A percentile compares a stretch with the other conserved stretches of the same genome.
Evolutionary conservation across 1,140 invertebrate genomes (phyloP).

Genomic region (Drosophila willistoni): DNA sequence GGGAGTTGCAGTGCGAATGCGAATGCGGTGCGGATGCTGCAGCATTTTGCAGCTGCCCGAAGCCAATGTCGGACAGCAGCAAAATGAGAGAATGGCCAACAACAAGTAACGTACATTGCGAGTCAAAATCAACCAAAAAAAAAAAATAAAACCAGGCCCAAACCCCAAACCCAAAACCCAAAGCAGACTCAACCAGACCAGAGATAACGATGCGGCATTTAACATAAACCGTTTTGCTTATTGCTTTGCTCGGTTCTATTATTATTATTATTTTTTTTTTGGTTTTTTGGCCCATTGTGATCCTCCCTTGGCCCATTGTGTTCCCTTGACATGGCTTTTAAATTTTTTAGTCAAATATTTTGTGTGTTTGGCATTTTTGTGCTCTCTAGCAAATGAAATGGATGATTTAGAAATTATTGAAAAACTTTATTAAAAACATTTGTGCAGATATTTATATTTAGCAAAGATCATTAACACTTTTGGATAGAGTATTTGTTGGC

Average conservation of each 20-base stretch:
- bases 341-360: too few relatives aligned
- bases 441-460: too few relatives aligned
- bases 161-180: background rate
- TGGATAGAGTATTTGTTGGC: background rate
- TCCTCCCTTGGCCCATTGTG: background rate
- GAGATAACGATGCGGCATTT: conserved; percentile 71
- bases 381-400: too few relatives aligned
- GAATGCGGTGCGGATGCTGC: conserved; percentile 39
- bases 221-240: conserved; percentile 63
- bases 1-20: conserved; percentile 47
- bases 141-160: too few relatives aligned
- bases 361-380: too few relatives aligned
- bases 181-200: background rate
- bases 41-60: conserved; percentile 51
- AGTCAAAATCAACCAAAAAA: too few relatives aligned
- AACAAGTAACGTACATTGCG: background rate
- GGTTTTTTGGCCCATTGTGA: background rate
- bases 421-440: too few relatives aligned
- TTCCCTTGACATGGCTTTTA: background rate
- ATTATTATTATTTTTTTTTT: conserved; percentile 3
- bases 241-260: conserved; percentile 16
- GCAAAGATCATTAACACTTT: background rate
- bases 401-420: too few relatives aligned
- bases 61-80: conserved; percentile 11
- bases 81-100: conserved; percentile 4